Percentiles rank a stretch among this genome's conserved stretches.
phyloP scores from a whole-genome alignment of 2,888 invertebrate species.

The Cordylochernes scorpioides region DNA sequence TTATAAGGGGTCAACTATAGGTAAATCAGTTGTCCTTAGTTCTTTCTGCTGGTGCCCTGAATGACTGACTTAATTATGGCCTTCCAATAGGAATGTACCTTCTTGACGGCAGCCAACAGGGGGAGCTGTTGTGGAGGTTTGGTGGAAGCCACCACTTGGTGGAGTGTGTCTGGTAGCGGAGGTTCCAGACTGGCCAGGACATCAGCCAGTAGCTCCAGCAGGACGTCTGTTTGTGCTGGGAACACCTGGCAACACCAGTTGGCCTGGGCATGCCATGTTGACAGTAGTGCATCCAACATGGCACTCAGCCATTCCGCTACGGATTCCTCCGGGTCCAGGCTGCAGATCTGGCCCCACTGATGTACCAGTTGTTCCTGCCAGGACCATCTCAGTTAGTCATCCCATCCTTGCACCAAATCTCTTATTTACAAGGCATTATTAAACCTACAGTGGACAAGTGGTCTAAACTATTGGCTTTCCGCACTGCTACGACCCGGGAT shows the following conservation, averaged over 20 bases:
- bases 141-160: conserved; percentile 35
- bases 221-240: conserved; percentile 26
- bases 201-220: conserved; percentile 30
- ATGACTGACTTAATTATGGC: neutral
- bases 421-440: too few species aligned
- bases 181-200: conserved; percentile 35
- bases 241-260: conserved; percentile 43
- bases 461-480: too few species aligned
- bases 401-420: too few species aligned
- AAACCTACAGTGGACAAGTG: too few species aligned
- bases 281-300: conserved; percentile 41
- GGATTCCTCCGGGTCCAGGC: conserved; percentile 33
- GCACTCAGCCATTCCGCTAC: conserved; percentile 35
- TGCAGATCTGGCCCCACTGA: conserved; percentile 39
- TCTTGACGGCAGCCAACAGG: conserved; percentile 33
- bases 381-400: too few species aligned
- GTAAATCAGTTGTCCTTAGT: too few species aligned
- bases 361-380: conserved; percentile 28
- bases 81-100: conserved; percentile 19
- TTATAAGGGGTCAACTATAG: too few species aligned
- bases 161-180: conserved; percentile 29
- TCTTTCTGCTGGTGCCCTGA: too few species aligned
- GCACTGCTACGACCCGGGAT: too few species aligned
- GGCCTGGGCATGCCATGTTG: conserved; percentile 42
- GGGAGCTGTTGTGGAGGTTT: conserved; percentile 32